Conservation (phyloP, 2,888 invertebrate species). For the Pandemis corylana region DNA sequence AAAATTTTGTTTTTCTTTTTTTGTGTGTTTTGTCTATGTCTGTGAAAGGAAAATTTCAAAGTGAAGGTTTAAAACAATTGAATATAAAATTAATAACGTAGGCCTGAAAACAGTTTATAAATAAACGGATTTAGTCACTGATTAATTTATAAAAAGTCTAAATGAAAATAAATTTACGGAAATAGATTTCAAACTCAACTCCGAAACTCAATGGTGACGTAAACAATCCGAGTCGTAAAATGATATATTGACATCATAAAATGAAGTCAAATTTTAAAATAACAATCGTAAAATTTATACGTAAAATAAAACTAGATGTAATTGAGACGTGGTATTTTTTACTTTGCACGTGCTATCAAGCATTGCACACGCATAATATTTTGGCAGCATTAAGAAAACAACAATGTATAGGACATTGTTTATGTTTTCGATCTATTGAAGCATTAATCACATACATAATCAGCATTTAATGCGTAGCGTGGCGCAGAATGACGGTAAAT, state of each 20-base stretch:
- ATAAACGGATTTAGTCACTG: not conserved
- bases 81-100: too few relatives aligned
- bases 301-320: slow-evolving; percentile 12
- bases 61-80: too few relatives aligned
- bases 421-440: not conserved
- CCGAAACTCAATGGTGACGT: slow-evolving; percentile 17
- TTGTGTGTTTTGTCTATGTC: too few relatives aligned
- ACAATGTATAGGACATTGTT: not conserved
- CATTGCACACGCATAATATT: not conserved
- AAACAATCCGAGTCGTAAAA: slow-evolving; percentile 23
- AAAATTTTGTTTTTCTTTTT: too few relatives aligned
- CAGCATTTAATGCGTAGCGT: too few relatives aligned
- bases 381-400: not conserved
- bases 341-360: not conserved
- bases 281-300: not conserved
- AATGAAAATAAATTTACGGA: not conserved
- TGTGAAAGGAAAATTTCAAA: too few relatives aligned
- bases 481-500: too few relatives aligned
- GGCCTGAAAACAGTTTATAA: too few relatives aligned
- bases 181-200: not conserved
- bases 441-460: too few relatives aligned
- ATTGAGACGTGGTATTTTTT: slow-evolving; percentile 7
- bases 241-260: slow-evolving; percentile 30
- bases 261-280: slow-evolving; percentile 18
- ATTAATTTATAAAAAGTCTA: not conserved